Conservation (phyloP, 1,140 invertebrate genomes). For the Drosophila nikananu region DNA sequence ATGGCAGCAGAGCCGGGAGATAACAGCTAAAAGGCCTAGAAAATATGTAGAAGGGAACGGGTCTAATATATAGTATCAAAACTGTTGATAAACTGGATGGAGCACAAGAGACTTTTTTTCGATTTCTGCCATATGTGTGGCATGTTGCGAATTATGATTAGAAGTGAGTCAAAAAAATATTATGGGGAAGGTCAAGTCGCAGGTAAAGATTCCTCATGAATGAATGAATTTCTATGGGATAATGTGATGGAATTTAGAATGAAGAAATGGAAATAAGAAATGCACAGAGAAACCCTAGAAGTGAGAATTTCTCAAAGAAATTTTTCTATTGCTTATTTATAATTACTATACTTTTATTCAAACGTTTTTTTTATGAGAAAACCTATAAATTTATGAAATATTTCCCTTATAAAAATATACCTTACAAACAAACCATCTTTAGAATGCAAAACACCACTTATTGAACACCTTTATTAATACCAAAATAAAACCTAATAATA, state of each 20-base stretch:
- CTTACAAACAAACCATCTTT: neutral
- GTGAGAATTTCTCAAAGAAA: no score
- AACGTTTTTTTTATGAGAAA: no score
- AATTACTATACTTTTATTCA: no score
- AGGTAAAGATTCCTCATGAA: neutral
- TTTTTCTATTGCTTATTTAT: no score
- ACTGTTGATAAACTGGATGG: constrained; percentile 29
- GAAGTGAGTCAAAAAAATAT: neutral
- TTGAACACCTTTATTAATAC: neutral
- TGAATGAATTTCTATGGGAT: neutral
- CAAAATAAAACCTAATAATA: neutral
- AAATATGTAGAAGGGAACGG: constrained; percentile 28
- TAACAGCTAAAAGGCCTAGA: constrained; percentile 40
- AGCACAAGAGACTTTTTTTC: constrained; percentile 7
- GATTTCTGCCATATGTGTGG: constrained; percentile 17
- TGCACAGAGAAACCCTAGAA: neutral
- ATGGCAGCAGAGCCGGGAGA: constrained; percentile 17
- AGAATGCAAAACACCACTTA: no score
- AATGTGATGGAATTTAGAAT: neutral
- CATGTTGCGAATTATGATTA: constrained; percentile 3
- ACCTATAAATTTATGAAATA: no score
- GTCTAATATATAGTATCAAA: constrained; percentile 20
- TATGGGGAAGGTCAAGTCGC: constrained; percentile 24
- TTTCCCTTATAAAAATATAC: no score
- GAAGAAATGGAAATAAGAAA: neutral